A percentile compares a stretch with the other conserved stretches of the same genome.
These are phyloP conservation scores for Eristalis tenax DNA, from an alignment of 2,888 invertebrate species.

Conservation along the genomic window DNA sequence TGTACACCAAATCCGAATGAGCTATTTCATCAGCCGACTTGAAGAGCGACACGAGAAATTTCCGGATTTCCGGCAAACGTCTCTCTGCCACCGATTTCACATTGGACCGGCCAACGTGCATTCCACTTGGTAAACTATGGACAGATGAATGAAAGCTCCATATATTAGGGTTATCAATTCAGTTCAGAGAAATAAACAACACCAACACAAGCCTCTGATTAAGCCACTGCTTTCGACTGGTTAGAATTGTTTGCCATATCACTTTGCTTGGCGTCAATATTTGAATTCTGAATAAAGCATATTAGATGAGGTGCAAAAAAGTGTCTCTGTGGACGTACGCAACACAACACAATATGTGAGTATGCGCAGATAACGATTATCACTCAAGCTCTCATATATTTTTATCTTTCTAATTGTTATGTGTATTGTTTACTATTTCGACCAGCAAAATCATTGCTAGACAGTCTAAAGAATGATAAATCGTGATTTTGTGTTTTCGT, in stretches of 20 bases:
- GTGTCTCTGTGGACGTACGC: background rate
- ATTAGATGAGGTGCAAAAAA: background rate
- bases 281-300: background rate
- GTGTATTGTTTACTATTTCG: background rate
- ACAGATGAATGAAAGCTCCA: slow-evolving; percentile 31
- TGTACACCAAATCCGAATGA: slow-evolving; percentile 97
- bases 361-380: background rate
- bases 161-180: background rate
- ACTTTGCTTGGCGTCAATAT: background rate
- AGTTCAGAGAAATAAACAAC: background rate
- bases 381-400: background rate
- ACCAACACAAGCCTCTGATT: background rate
- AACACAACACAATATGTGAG: background rate
- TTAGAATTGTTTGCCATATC: background rate
- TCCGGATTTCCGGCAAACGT: slow-evolving; percentile 93
- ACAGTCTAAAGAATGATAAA: background rate
- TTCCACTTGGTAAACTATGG: slow-evolving; percentile 86
- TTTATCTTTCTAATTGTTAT: background rate
- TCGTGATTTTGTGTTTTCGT: background rate
- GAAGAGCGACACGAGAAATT: slow-evolving; percentile 93
- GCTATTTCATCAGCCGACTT: slow-evolving; percentile 95
- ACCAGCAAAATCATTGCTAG: background rate
- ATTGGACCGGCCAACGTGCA: slow-evolving; percentile 95
- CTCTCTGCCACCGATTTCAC: slow-evolving; percentile 97
- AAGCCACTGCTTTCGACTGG: background rate